Evolutionary conservation across 2,888 invertebrate species (phyloP).

Genomic region (Eupithecia vulgata): DNA sequence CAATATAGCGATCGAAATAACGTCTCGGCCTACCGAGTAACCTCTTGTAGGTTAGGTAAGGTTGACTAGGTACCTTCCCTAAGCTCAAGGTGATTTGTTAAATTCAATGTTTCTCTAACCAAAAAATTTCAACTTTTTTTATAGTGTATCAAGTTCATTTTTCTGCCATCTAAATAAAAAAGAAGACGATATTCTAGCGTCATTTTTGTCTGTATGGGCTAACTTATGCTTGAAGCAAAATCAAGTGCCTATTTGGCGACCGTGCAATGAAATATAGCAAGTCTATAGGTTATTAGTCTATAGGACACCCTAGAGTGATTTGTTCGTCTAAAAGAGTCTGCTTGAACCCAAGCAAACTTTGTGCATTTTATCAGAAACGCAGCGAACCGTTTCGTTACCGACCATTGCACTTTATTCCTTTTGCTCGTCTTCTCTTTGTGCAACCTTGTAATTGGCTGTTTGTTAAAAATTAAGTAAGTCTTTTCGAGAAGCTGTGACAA

Average conservation of each 20-base stretch:
- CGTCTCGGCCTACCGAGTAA: neutral
- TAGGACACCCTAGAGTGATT: neutral
- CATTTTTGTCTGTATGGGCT: neutral
- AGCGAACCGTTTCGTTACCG: neutral
- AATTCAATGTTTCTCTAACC: too few species aligned
- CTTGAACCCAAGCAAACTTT: neutral
- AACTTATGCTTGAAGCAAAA: neutral
- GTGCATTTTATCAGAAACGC: constrained; percentile 7
- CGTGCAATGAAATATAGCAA: neutral
- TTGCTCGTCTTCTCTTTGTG: neutral
- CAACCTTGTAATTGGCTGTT: constrained; percentile 4
- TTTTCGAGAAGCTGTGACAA: neutral
- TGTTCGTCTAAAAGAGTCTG: neutral
- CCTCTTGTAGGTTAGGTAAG: neutral
- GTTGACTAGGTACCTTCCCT: too few species aligned
- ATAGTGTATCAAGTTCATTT: too few species aligned
- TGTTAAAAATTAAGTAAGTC: neutral
- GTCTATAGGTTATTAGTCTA: neutral
- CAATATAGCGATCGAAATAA: neutral
- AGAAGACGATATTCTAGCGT: neutral
- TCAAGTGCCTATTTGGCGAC: neutral
- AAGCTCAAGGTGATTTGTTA: too few species aligned
- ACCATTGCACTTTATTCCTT: constrained; percentile 7
- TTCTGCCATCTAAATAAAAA: too few species aligned
- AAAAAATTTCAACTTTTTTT: too few species aligned